Base-by-base conservation (phyloP, 37 sponge, comb jelly and placozoan species). In the Theonella swinhoei region DNA sequence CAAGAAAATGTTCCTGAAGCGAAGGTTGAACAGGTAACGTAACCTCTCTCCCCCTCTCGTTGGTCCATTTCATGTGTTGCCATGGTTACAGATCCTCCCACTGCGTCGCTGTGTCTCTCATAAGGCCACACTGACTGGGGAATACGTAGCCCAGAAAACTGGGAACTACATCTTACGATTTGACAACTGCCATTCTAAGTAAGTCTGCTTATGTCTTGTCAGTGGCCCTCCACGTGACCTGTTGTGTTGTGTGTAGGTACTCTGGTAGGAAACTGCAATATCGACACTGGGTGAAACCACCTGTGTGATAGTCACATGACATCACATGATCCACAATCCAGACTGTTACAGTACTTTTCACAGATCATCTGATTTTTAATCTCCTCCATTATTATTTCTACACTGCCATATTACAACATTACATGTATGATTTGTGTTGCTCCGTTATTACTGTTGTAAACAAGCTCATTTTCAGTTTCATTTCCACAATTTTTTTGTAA, bases 161-260 rank as follows among this genome's bases (percentile, higher is more conserved):
- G 94, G 94, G 8, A 43, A 79, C 26, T 93, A 93, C 59, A 79
- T 81, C 37, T 54, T 93, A 35, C 68, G 32, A 37, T 93, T 93
- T 79, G 90, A 89, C 80, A 93, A 93, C 86, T 70, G 87, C 54
- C 79, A 85, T 59, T 93, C 93, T 60, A 93, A 93, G 94, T 93
- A 67, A 83, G 89, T 79, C 8, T 26, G n/a, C n/a, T 74, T 38
- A 40, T 8, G 7, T 66, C 26, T 25, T 8, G 20, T 65, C 7
- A 33, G 4, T 28, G 32, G 19, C 37, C 70, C 11, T 5, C 34
- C 35, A 29, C 35, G 36, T 40, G 28, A 26, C 14, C 59, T 47
- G 30, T 47, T 34, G 9, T 39, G 19, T 7, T 39, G 4, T 36
- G 14, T 36, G 7, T 43, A 89, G 89, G 60, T 89, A 83, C 26